A percentile compares a stretch with the other conserved stretches of the same genome.
phyloP scores from a whole-genome alignment of 1,140 invertebrate genomes.

The Pogonognathellus flavescens region DNA sequence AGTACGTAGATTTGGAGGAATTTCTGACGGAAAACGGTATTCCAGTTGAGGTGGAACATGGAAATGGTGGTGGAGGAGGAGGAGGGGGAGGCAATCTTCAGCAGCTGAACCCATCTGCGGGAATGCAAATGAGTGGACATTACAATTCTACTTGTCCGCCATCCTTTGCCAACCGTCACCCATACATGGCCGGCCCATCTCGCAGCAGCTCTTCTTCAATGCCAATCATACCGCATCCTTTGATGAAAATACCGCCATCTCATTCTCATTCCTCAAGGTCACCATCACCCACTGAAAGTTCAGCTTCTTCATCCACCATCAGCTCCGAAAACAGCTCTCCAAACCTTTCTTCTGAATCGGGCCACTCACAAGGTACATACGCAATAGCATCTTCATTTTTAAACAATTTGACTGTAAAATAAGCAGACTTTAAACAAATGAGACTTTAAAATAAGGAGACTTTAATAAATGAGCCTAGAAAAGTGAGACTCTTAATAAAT shows the following conservation, averaged over 20 bases:
- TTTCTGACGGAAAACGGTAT: constrained; percentile 94
- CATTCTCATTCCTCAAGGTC: constrained; percentile 57
- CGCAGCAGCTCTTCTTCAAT: constrained; percentile 5
- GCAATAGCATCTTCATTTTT: not conserved
- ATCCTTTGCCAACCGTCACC: not conserved
- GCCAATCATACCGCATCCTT: not conserved
- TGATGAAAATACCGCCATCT: constrained; percentile 10
- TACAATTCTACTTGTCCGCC: not conserved
- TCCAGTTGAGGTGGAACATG: constrained; percentile 77
- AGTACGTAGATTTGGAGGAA: constrained; percentile 96
- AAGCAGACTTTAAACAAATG: too few relatives aligned
- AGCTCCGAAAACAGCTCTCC: constrained; percentile 15
- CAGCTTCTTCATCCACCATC: constrained; percentile 26
- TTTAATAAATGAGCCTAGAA: too few relatives aligned
- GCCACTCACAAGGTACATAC: not conserved
- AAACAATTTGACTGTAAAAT: too few relatives aligned
- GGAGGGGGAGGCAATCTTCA: not conserved
- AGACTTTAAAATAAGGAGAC: too few relatives aligned
- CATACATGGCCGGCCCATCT: constrained; percentile 61
- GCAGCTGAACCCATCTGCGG: constrained; percentile 67
- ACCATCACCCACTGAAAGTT: constrained; percentile 60
- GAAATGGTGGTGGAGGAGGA: not conserved
- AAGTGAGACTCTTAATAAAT: too few relatives aligned
- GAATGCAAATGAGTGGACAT: constrained; percentile 68
- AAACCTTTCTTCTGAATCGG: not conserved